Evolutionary conservation across 64 coral and sea anemone genomes (phyloP).

Genomic region (Pocillopora damicornis): DNA sequence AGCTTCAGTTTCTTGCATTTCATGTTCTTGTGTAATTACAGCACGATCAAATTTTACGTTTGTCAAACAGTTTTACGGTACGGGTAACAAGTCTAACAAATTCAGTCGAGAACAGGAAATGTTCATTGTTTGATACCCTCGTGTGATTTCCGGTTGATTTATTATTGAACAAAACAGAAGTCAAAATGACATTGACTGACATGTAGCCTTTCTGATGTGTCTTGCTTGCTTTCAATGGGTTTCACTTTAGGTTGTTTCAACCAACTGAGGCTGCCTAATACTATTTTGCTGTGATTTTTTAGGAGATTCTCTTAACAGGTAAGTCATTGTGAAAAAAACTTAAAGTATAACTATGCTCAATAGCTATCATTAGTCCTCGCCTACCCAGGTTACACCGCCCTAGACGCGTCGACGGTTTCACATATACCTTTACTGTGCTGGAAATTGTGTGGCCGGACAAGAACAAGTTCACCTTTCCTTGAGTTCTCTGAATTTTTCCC

Average conservation of each 20-base stretch:
- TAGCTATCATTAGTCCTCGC: neutral
- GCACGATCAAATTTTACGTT: neutral
- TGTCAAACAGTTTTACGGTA: neutral
- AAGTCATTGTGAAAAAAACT: neutral
- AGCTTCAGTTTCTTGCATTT: too few relatives aligned
- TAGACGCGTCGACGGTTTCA: slow-evolving; percentile 4
- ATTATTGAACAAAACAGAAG: neutral
- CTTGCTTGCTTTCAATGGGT: neutral
- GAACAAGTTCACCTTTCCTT: neutral
- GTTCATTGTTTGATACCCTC: slow-evolving; percentile 17
- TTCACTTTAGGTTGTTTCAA: neutral
- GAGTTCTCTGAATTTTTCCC: too few relatives aligned
- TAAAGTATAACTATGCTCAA: neutral
- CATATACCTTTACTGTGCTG: neutral
- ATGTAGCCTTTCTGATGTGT: neutral
- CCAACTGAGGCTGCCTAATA: neutral
- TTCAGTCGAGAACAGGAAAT: neutral
- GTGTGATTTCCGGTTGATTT: slow-evolving; percentile 24
- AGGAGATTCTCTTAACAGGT: neutral
- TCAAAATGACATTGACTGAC: neutral
- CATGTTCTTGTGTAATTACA: too few relatives aligned
- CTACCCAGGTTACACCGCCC: neutral
- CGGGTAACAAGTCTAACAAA: neutral
- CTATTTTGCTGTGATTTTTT: neutral
- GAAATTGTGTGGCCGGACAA: neutral